phyloP scores from a whole-genome alignment of 2,888 invertebrate species.

The Lochmaea crataegi region DNA sequence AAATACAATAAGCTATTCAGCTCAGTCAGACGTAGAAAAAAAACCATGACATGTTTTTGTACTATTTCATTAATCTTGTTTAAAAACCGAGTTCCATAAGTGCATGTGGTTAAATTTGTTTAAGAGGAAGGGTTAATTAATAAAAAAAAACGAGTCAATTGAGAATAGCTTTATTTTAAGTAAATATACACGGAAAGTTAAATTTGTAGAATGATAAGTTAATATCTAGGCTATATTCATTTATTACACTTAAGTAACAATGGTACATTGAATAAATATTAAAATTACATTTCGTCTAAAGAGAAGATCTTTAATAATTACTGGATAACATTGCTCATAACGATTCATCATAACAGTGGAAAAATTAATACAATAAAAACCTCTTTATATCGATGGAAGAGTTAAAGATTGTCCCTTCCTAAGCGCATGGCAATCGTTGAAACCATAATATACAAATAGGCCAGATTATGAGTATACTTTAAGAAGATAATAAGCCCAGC shows the following conservation, averaged over 20 bases:
- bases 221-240: constrained; percentile 49
- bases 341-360: constrained; percentile 35
- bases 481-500: background rate
- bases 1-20: too few relatives aligned
- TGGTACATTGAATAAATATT: constrained; percentile 53
- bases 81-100: too few relatives aligned
- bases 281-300: constrained; percentile 50
- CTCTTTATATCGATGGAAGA: constrained; percentile 23
- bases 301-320: constrained; percentile 44
- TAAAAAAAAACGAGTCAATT: constrained; percentile 16
- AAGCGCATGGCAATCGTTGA: constrained; percentile 23
- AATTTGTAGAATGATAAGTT: constrained; percentile 31
- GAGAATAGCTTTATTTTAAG: constrained; percentile 46
- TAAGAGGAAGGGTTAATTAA: background rate
- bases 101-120: background rate
- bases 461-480: background rate
- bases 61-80: too few relatives aligned
- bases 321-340: constrained; percentile 42
- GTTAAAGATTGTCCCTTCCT: constrained; percentile 14
- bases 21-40: too few relatives aligned
- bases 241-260: constrained; percentile 48
- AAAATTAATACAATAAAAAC: constrained; percentile 24
- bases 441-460: constrained; percentile 19
- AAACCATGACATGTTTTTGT: too few relatives aligned
- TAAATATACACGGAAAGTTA: constrained; percentile 45